Percentiles rank a stretch among this genome's conserved stretches.
phyloP scores from a whole-genome alignment of 2,113 vertebrate species.

The Addax nasomaculatus region DNA sequence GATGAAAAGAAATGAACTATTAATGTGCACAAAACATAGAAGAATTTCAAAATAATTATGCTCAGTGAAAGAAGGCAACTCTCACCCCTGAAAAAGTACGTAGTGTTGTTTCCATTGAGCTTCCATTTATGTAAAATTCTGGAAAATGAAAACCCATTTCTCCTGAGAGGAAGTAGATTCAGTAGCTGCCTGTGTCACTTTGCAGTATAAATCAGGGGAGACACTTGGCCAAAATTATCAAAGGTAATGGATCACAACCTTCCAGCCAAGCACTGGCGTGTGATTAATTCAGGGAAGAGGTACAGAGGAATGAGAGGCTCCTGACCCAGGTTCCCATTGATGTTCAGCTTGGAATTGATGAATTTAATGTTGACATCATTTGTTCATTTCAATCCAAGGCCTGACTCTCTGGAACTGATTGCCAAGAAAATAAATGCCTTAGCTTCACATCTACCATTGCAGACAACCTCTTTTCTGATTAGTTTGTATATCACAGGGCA shows the following conservation, averaged over 20 bases:
- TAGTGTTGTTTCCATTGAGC: not conserved
- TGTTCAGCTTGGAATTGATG: not conserved
- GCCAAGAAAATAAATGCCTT: constrained; percentile 19
- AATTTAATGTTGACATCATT: not conserved
- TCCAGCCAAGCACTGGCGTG: not conserved
- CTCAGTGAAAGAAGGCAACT: not conserved
- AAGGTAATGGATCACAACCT: not conserved
- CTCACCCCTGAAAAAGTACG: not conserved
- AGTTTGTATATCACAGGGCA: not conserved
- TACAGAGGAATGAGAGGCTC: not conserved
- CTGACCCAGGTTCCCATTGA: not conserved
- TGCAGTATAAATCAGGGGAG: not conserved
- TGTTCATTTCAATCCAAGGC: not conserved
- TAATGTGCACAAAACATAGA: not conserved
- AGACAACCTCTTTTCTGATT: not conserved
- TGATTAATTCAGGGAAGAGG: not conserved
- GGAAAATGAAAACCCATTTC: not conserved
- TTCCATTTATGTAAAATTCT: not conserved
- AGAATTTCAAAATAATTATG: not conserved
- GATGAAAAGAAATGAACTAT: not conserved
- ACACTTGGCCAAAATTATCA: not conserved
- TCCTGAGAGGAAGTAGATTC: not conserved
- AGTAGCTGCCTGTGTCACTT: not conserved
- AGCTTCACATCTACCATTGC: not conserved
- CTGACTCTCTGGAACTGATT: not conserved